Percentiles rank a stretch among this genome's conserved stretches.
These are phyloP conservation scores for Tenualosa thibaudeaui DNA, from an alignment of 2,797 vertebrate genomes.

Conservation along the genomic window DNA sequence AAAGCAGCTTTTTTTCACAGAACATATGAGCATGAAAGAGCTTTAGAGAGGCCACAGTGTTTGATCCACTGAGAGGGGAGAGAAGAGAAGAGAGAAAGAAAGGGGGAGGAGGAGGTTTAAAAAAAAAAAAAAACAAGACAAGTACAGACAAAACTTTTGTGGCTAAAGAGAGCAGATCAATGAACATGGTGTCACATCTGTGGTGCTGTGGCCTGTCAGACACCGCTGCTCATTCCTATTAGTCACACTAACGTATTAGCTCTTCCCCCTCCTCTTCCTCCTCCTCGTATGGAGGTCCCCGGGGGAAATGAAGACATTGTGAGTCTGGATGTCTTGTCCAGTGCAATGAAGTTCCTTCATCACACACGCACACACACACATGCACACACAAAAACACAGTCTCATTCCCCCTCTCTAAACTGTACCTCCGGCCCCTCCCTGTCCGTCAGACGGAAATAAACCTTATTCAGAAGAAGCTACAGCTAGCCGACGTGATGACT, in stretches of 20 bases:
- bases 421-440: slow-evolving; percentile 6
- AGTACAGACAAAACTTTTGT: background rate
- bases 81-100: slow-evolving; percentile 21
- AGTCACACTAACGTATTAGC: background rate
- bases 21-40: slow-evolving; percentile 1
- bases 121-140: background rate
- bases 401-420: background rate
- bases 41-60: background rate
- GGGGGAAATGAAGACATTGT: background rate
- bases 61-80: slow-evolving; percentile 38
- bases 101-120: background rate
- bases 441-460: background rate
- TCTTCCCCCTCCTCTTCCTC: background rate
- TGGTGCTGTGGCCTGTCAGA: background rate
- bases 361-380: no score
- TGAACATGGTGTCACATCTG: background rate
- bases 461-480: background rate
- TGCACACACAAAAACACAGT: no score
- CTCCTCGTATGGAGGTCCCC: background rate
- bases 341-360: no score
- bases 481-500: background rate
- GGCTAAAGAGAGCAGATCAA: slow-evolving; percentile 12
- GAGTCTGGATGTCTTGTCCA: background rate
- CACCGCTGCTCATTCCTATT: background rate
- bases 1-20: background rate